Evolutionary conservation across 2,113 vertebrate species (phyloP).

Genomic region (Astatoreochromis straeleni): DNA sequence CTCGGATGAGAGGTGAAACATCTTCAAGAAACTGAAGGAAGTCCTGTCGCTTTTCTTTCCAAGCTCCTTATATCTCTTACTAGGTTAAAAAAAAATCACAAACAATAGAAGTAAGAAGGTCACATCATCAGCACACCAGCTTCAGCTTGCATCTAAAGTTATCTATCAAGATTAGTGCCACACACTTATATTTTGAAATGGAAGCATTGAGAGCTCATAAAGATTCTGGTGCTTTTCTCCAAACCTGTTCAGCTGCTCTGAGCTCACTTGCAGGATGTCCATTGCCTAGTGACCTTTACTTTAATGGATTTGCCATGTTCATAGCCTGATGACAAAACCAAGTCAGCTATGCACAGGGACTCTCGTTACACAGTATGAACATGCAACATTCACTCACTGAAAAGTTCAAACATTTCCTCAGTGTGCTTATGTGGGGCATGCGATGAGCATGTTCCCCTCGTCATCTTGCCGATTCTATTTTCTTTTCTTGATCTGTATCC

Average conservation of each 20-base stretch:
- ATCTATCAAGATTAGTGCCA: neutral
- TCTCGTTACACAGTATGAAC: neutral
- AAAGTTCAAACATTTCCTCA: neutral
- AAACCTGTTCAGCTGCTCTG: neutral
- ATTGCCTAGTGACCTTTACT: conserved; percentile 50
- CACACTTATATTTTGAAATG: neutral
- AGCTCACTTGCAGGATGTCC: conserved; percentile 9
- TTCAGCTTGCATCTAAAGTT: neutral
- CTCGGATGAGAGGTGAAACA: neutral
- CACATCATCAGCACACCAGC: neutral
- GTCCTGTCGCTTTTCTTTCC: neutral
- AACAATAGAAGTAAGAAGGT: neutral
- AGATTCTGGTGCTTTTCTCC: neutral
- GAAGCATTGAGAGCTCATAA: neutral
- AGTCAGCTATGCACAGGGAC: neutral
- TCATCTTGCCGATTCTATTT: neutral
- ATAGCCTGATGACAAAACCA: neutral
- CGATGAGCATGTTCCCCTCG: neutral
- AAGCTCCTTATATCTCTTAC: neutral
- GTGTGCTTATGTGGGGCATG: neutral
- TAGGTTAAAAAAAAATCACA: neutral
- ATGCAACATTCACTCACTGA: neutral
- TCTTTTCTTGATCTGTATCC: neutral
- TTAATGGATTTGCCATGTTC: conserved; percentile 61
- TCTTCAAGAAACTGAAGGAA: neutral